A percentile compares a stretch with the other conserved stretches of the same genome.
These are phyloP conservation scores for Mugil cephalus DNA, from an alignment of 2,113 vertebrate species.

Conservation along the genomic window DNA sequence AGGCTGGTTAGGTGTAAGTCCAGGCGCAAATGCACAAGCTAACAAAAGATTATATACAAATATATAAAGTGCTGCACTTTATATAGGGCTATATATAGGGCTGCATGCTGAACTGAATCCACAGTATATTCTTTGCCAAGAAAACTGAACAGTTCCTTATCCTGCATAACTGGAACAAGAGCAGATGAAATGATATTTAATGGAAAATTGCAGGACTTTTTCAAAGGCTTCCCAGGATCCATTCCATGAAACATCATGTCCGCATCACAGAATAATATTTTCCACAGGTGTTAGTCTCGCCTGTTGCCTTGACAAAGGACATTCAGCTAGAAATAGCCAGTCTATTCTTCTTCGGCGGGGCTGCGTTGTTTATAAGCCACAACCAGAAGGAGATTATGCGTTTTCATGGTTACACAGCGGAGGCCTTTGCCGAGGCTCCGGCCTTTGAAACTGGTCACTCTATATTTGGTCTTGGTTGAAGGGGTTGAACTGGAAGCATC, in stretches of 20 bases:
- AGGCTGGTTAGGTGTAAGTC: neutral
- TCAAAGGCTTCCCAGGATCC: neutral
- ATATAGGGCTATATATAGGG: too few species aligned
- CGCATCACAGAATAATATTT: conserved; percentile 23
- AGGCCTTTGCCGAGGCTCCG: conserved; percentile 22
- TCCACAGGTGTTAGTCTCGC: neutral
- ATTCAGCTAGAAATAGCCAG: conserved; percentile 7
- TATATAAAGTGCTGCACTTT: too few species aligned
- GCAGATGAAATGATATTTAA: neutral
- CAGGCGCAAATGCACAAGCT: neutral
- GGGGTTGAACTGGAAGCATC: conserved; percentile 35
- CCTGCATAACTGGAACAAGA: too few species aligned
- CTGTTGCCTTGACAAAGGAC: neutral
- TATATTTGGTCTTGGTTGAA: conserved; percentile 57
- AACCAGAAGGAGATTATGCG: conserved; percentile 29
- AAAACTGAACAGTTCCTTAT: too few species aligned
- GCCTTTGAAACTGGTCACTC: neutral
- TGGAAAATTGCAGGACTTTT: neutral
- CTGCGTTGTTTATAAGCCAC: conserved; percentile 46
- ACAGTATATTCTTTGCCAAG: too few species aligned
- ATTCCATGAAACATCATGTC: conserved; percentile 1
- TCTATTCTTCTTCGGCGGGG: conserved; percentile 48
- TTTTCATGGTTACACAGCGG: conserved; percentile 20
- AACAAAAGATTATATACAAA: too few species aligned
- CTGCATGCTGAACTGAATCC: too few species aligned